Conservation (phyloP, 2,888 invertebrate species). For the Tanypteryx hageni region DNA sequence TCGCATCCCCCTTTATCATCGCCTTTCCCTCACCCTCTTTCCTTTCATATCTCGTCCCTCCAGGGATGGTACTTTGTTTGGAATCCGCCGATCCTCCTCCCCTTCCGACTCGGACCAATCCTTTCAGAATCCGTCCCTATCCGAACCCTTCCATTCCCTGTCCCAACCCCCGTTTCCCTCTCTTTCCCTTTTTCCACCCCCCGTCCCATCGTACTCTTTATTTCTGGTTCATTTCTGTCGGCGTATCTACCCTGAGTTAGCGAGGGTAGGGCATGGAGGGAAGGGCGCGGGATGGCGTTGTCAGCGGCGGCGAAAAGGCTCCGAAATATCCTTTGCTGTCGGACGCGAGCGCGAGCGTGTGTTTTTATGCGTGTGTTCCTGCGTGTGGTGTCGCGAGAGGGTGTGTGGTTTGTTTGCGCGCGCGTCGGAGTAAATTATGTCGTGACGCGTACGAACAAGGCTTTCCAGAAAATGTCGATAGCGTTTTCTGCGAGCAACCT, state of each 20-base stretch:
- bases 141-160: not conserved
- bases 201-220: not conserved
- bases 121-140: not conserved
- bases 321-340: slow-evolving; percentile 6
- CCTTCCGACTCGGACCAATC: not conserved
- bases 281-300: not conserved
- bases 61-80: slow-evolving; percentile 60
- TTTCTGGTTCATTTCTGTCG: slow-evolving; percentile 31
- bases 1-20: slow-evolving; percentile 4
- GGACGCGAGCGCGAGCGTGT: not conserved
- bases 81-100: not conserved
- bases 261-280: not conserved
- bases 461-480: not conserved
- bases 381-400: not conserved
- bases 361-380: not conserved
- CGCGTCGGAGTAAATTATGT: not conserved
- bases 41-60: slow-evolving; percentile 49
- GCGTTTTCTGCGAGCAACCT: not conserved
- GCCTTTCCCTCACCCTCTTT: not conserved
- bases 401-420: not conserved
- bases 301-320: not conserved
- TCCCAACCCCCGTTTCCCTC: not conserved
- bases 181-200: not conserved
- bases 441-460: not conserved
- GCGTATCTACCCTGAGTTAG: not conserved